Conservation (phyloP, 2,797 vertebrate genomes). For the Decapterus maruadsi region DNA sequence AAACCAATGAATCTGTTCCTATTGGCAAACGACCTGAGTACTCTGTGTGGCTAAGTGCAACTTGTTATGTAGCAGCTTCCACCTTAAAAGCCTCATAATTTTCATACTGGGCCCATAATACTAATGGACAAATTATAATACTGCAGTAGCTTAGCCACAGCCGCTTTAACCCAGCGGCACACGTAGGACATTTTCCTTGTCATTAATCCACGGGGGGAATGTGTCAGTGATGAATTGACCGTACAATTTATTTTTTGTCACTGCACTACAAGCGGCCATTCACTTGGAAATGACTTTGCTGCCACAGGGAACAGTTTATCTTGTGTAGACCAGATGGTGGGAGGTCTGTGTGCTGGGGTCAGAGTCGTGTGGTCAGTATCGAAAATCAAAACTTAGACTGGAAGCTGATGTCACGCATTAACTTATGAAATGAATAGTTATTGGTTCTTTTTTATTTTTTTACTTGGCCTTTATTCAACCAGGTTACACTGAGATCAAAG, state of each 20-base stretch:
- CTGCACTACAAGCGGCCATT: constrained; percentile 28
- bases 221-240: constrained; percentile 36
- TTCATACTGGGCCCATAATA: constrained; percentile 29
- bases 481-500: too few relatives aligned
- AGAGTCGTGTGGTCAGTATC: not conserved
- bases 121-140: constrained; percentile 51
- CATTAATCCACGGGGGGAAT: constrained; percentile 57
- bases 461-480: too few relatives aligned
- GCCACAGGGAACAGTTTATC: constrained; percentile 23
- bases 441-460: not conserved
- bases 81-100: constrained; percentile 40
- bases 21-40: constrained; percentile 45
- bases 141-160: constrained; percentile 15
- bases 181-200: constrained; percentile 39
- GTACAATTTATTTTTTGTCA: constrained; percentile 52
- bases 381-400: too few relatives aligned
- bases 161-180: constrained; percentile 10
- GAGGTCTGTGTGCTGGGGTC: constrained; percentile 8
- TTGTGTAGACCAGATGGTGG: constrained; percentile 10
- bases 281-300: constrained; percentile 30
- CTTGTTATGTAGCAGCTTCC: constrained; percentile 30
- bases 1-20: constrained; percentile 44
- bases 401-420: not conserved
- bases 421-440: not conserved
- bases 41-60: constrained; percentile 34